Conservation (phyloP, 2,888 invertebrate genomes). For the Smittia aterrima region DNA sequence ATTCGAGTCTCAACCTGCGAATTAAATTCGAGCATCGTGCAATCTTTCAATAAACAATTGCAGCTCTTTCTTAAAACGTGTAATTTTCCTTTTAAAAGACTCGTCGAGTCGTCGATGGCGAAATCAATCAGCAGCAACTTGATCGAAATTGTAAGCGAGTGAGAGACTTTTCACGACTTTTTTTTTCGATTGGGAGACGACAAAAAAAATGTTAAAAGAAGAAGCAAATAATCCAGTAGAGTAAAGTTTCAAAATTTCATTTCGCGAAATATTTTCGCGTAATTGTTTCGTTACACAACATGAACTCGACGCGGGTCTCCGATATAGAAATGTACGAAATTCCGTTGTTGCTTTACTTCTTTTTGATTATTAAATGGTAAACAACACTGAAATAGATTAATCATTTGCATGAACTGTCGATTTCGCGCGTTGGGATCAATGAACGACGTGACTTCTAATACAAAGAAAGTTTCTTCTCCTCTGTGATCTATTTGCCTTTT, state of each 20-base stretch:
- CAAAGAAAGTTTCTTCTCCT: too few relatives aligned
- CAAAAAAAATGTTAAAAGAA: neutral
- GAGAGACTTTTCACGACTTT: neutral
- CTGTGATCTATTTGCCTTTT: too few relatives aligned
- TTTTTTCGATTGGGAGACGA: neutral
- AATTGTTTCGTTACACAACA: conserved; percentile 19
- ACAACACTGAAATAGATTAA: neutral
- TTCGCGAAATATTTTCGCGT: conserved; percentile 26
- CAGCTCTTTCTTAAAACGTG: neutral
- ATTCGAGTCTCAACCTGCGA: neutral
- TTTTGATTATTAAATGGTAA: neutral
- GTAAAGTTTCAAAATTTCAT: neutral
- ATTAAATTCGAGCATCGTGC: neutral
- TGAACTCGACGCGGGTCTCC: neutral
- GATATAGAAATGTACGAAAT: neutral
- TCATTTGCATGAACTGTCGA: neutral
- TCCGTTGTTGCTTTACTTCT: neutral
- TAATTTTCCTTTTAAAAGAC: neutral
- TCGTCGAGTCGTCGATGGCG: neutral
- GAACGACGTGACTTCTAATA: too few relatives aligned
- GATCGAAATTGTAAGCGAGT: neutral
- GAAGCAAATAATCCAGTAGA: neutral
- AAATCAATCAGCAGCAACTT: neutral
- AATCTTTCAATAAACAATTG: neutral
- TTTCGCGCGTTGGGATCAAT: too few relatives aligned